Evolutionary conservation across 2,113 vertebrate species (phyloP).

Genomic region (Aphyosemion australe): DNA sequence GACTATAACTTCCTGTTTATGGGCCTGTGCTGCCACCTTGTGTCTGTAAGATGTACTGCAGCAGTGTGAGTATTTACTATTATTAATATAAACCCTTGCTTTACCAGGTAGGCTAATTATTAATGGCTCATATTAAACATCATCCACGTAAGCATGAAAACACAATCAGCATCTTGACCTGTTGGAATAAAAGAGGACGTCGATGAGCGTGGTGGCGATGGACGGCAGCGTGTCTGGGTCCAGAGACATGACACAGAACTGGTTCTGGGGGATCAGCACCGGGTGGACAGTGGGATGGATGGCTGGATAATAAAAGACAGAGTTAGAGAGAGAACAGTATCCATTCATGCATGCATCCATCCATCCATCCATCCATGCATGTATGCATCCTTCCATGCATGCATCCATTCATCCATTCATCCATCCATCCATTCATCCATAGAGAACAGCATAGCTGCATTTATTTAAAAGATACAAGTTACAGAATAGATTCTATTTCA

Average conservation of each 20-base stretch:
- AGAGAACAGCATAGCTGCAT: not conserved
- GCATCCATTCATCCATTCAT: too few relatives aligned
- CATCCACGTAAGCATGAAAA: too few relatives aligned
- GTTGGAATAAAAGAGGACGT: conserved; percentile 94
- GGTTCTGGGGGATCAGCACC: conserved; percentile 91
- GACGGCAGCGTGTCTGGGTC: conserved; percentile 93
- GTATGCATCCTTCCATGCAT: too few relatives aligned
- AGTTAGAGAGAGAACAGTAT: too few relatives aligned
- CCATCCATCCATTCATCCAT: too few relatives aligned
- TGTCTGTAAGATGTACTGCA: conserved; percentile 19
- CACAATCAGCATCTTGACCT: conserved; percentile 71
- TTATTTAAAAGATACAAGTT: not conserved
- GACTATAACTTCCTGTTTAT: too few relatives aligned
- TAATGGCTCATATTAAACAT: too few relatives aligned
- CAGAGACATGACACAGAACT: conserved; percentile 93
- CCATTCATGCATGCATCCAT: too few relatives aligned
- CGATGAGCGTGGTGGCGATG: conserved; percentile 93
- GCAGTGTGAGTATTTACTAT: not conserved
- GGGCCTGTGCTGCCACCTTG: conserved; percentile 46
- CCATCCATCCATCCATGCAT: too few relatives aligned
- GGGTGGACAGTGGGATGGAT: conserved; percentile 88
- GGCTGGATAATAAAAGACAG: conserved; percentile 67
- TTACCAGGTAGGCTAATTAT: too few relatives aligned
- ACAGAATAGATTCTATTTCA: too few relatives aligned
- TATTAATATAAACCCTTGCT: too few relatives aligned